These are phyloP conservation scores for Australoheros facetus DNA, from an alignment of 2,797 vertebrate genomes.

Conservation along the genomic window DNA sequence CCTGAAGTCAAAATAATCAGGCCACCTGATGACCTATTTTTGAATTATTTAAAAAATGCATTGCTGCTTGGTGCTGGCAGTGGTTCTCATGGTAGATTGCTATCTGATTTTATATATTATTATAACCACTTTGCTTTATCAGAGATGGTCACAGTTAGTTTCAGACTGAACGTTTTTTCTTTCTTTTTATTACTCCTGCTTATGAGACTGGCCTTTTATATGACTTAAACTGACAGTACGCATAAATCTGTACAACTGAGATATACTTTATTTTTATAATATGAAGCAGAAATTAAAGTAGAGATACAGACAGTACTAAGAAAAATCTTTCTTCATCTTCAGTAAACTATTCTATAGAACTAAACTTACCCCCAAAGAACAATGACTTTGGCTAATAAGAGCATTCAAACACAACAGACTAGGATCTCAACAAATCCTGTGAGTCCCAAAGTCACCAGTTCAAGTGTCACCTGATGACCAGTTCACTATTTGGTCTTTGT, in stretches of 20 bases:
- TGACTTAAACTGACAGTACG: background rate
- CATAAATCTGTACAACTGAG: background rate
- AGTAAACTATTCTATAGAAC: background rate
- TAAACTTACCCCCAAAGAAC: background rate
- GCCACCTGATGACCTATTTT: background rate
- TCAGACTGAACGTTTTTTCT: background rate
- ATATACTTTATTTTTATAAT: background rate
- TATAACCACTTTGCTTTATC: background rate
- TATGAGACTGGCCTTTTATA: conserved; percentile 1
- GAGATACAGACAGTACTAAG: background rate
- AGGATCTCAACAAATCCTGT: background rate
- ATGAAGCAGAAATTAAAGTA: background rate
- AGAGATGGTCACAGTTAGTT: background rate
- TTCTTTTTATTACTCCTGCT: background rate
- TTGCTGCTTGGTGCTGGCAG: background rate
- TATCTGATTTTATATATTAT: background rate
- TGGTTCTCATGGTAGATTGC: background rate
- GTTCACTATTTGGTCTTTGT: background rate
- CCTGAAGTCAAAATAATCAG: no score
- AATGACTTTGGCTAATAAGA: background rate
- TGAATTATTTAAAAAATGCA: background rate
- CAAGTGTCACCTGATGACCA: background rate
- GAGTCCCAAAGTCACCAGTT: background rate
- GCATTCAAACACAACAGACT: background rate
- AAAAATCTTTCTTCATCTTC: background rate